phyloP scores from a whole-genome alignment of 2,888 invertebrate genomes.

The Dione vanillae region DNA sequence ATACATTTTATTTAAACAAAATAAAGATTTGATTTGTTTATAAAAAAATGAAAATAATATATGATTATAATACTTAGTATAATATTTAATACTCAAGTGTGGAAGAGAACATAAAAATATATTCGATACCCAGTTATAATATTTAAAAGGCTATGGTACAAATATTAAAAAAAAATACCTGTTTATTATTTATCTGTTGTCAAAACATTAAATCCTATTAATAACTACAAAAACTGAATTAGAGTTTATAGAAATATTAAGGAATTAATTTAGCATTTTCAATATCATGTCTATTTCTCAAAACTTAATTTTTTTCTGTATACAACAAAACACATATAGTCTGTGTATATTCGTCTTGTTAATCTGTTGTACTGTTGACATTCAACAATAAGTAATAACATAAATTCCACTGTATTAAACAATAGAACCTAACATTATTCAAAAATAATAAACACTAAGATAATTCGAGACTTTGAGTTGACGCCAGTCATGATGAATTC shows the following conservation, averaged over 20 bases:
- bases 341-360: background rate
- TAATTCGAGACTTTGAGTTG: conserved; percentile 39
- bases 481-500: conserved; percentile 28
- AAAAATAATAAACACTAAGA: conserved; percentile 13
- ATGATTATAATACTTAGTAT: background rate
- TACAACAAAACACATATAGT: background rate
- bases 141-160: background rate
- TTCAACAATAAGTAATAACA: conserved; percentile 8
- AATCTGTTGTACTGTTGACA: background rate
- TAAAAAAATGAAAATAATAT: background rate
- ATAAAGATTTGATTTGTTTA: conserved; percentile 36
- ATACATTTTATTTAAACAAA: too few relatives aligned
- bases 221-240: background rate
- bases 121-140: conserved; percentile 9
- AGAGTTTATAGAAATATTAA: background rate
- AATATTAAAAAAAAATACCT: background rate
- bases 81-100: too few relatives aligned
- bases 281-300: background rate
- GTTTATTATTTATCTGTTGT: background rate
- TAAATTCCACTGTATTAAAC: background rate
- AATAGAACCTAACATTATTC: background rate
- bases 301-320: background rate
- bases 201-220: background rate
- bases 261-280: too few relatives aligned
- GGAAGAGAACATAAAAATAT: background rate